Evolutionary conservation across 30 jellyfish, hydroid and myxozoan genomes (phyloP).

Genomic region (Catostylus mosaicus): DNA sequence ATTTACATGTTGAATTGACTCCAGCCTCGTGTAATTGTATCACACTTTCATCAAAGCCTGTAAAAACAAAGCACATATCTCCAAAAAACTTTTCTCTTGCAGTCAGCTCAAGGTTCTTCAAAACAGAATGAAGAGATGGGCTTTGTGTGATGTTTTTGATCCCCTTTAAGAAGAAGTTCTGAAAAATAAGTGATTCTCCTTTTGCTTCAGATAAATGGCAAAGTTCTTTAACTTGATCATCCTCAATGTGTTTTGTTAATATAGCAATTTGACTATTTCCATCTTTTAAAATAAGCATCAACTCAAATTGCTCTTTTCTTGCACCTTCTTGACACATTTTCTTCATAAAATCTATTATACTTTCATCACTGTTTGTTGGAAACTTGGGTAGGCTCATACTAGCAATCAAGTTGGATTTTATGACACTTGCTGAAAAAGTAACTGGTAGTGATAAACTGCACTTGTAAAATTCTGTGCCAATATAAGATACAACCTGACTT

Average conservation of each 20-base stretch:
- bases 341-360: background rate
- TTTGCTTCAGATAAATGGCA: background rate
- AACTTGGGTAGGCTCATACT: background rate
- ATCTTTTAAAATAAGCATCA: background rate
- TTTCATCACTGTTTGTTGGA: background rate
- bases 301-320: background rate
- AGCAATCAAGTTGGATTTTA: background rate
- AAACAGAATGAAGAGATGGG: background rate
- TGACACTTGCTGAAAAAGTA: conserved; percentile 2
- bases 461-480: background rate
- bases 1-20: background rate
- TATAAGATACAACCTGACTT: background rate
- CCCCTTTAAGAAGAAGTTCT: background rate
- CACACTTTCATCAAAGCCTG: background rate
- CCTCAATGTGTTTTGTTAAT: background rate
- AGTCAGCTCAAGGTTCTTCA: background rate
- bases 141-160: background rate
- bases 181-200: background rate
- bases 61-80: conserved; percentile 1
- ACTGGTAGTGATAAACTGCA: conserved; percentile 16
- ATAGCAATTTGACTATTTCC: background rate
- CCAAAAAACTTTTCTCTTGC: background rate
- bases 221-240: background rate
- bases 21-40: background rate
- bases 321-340: background rate